Percentiles rank a stretch among this genome's conserved stretches.
phyloP scores from a whole-genome alignment of 2,888 invertebrate species.

The Dermolepida albohirtum region DNA sequence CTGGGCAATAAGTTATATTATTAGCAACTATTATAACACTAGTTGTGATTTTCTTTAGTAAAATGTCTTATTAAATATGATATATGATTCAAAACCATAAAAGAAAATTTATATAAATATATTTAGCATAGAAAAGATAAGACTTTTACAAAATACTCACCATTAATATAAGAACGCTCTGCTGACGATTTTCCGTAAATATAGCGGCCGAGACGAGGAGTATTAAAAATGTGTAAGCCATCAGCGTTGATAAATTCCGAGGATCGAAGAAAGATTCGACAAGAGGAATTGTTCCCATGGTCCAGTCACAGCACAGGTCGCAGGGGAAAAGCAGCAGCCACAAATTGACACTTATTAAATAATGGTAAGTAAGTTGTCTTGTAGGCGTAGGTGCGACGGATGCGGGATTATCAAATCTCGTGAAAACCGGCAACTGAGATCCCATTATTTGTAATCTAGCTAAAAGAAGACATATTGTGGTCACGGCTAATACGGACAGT shows the following conservation, averaged over 20 bases:
- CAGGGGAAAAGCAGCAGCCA: constrained; percentile 92
- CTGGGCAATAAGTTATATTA: too few relatives aligned
- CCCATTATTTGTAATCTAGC: constrained; percentile 95
- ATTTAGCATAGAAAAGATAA: neutral
- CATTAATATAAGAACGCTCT: constrained; percentile 77
- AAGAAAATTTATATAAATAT: neutral
- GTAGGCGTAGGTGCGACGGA: constrained; percentile 86
- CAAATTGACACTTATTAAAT: constrained; percentile 89
- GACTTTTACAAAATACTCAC: constrained; percentile 63
- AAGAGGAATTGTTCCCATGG: constrained; percentile 95
- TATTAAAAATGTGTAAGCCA: constrained; percentile 73
- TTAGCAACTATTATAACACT: too few relatives aligned
- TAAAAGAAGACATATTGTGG: constrained; percentile 83
- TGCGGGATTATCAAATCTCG: constrained; percentile 97
- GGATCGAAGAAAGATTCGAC: constrained; percentile 82
- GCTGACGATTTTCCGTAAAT: constrained; percentile 71
- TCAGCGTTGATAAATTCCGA: constrained; percentile 84
- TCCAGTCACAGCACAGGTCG: constrained; percentile 97
- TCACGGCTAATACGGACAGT: constrained; percentile 81
- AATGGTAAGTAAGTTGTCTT: constrained; percentile 92
- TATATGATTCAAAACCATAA: too few relatives aligned
- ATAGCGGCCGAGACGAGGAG: constrained; percentile 71
- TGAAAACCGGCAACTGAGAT: constrained; percentile 94
- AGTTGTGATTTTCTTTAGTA: too few relatives aligned
- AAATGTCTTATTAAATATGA: too few relatives aligned